A percentile compares a stretch with the other conserved stretches of the same genome.
phyloP scores from a whole-genome alignment of 2,113 vertebrate genomes.

The Mormyrus iriodes region DNA sequence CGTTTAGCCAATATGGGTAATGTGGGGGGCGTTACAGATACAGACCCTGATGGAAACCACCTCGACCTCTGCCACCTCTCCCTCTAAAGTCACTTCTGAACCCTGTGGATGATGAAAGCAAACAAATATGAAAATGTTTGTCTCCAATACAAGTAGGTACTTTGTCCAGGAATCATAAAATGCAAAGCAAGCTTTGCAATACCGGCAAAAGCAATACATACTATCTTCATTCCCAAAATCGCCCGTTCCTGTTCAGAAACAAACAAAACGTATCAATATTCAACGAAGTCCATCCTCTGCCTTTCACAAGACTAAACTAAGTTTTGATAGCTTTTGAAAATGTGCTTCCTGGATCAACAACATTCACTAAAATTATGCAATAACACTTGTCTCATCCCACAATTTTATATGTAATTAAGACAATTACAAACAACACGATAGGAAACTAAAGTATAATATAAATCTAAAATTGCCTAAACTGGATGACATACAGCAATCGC shows the following conservation, averaged over 20 bases:
- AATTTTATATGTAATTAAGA: neutral
- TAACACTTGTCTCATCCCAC: neutral
- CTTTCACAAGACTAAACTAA: neutral
- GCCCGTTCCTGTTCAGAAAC: neutral
- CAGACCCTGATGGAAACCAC: constrained; percentile 39
- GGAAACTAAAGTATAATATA: neutral
- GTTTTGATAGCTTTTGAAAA: neutral
- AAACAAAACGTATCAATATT: neutral
- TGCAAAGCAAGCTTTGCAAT: neutral
- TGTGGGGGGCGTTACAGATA: neutral
- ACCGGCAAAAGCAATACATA: neutral
- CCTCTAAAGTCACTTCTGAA: constrained; percentile 34
- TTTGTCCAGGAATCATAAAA: neutral
- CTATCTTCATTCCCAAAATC: constrained; percentile 24
- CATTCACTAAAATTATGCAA: neutral
- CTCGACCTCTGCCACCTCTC: constrained; percentile 28
- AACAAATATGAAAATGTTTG: neutral
- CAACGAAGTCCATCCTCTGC: neutral
- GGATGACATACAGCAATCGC: neutral
- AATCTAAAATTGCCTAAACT: neutral
- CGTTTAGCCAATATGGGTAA: neutral
- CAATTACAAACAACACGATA: neutral
- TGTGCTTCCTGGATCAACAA: neutral
- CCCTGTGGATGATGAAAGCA: constrained; percentile 19
- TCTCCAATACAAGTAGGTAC: neutral